phyloP scores from a whole-genome alignment of 1,140 invertebrate genomes.

The Leptopilina clavipes region DNA sequence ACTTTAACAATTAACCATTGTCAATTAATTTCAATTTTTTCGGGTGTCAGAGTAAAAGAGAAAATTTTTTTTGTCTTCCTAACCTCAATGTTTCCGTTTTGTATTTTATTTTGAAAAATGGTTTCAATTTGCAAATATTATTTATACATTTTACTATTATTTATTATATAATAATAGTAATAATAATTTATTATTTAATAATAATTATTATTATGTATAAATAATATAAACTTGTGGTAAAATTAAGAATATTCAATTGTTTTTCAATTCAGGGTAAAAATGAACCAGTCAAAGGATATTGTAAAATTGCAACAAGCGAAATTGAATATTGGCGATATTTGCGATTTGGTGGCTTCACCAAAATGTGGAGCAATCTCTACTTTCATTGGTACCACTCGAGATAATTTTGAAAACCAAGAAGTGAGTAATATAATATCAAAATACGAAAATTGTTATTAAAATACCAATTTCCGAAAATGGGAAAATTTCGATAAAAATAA shows the following conservation, averaged over 20 bases:
- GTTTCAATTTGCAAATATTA: no score
- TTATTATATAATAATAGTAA: no score
- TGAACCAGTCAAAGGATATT: conserved; percentile 66
- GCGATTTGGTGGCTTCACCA: conserved; percentile 80
- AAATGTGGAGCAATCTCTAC: conserved; percentile 91
- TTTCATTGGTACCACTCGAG: conserved; percentile 93
- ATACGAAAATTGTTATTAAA: not conserved
- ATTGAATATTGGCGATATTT: conserved; percentile 82
- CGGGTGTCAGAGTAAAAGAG: not conserved
- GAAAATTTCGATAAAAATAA: no score
- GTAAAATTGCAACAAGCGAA: conserved; percentile 82
- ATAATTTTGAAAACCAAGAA: conserved; percentile 90
- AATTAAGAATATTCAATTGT: conserved; percentile 21
- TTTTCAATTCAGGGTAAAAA: conserved; percentile 65
- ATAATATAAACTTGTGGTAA: conserved; percentile 8
- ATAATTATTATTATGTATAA: no score
- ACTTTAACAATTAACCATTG: not conserved
- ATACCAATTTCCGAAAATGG: no score
- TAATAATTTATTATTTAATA: no score
- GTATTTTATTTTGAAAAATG: no score
- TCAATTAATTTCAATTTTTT: conserved; percentile 6
- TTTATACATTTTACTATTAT: no score
- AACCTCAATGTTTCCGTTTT: not conserved
- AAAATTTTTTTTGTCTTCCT: not conserved
- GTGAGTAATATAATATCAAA: conserved; percentile 68